phyloP scores from a whole-genome alignment of 2,888 invertebrate species.

The Cartodere bifasciata region DNA sequence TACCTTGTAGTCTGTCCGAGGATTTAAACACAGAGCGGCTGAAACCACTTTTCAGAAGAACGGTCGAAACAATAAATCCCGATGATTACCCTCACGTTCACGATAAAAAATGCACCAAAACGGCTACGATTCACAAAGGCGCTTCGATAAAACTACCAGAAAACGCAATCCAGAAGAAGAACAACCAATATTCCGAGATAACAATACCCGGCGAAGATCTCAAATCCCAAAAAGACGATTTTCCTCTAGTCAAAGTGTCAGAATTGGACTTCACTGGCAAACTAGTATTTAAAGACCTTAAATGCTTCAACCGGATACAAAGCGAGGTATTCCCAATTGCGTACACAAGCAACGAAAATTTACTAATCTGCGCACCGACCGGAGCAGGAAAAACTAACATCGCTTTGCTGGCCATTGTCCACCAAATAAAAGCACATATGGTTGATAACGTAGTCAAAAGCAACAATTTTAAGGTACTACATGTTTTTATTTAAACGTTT shows the following conservation, averaged over 20 bases:
- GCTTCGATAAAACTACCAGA: conserved; percentile 43
- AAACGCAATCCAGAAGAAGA: conserved; percentile 59
- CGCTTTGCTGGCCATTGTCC: conserved; percentile 83
- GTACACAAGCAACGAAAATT: conserved; percentile 91
- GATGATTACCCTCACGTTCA: conserved; percentile 77
- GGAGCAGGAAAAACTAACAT: conserved; percentile 99
- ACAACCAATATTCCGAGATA: conserved; percentile 73
- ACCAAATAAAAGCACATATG: conserved; percentile 78
- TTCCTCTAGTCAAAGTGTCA: conserved; percentile 31
- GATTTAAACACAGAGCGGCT: conserved; percentile 22
- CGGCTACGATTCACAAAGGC: conserved; percentile 19
- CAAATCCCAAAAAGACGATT: conserved; percentile 43
- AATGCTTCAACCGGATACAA: conserved; percentile 85
- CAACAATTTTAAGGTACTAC: conserved; percentile 76
- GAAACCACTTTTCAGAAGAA: conserved; percentile 25
- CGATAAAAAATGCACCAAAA: conserved; percentile 54
- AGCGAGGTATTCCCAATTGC: conserved; percentile 91
- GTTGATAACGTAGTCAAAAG: conserved; percentile 70
- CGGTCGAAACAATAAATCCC: conserved; percentile 31
- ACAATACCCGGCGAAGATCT: conserved; percentile 60
- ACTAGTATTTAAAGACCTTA: conserved; percentile 78
- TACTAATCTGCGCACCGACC: conserved; percentile 96
- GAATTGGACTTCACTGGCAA: conserved; percentile 62
- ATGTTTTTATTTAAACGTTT: neutral
- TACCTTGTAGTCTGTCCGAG: conserved; percentile 7